Conservation (phyloP, 1,140 invertebrate species). For the Drosophila pallidifrons region DNA sequence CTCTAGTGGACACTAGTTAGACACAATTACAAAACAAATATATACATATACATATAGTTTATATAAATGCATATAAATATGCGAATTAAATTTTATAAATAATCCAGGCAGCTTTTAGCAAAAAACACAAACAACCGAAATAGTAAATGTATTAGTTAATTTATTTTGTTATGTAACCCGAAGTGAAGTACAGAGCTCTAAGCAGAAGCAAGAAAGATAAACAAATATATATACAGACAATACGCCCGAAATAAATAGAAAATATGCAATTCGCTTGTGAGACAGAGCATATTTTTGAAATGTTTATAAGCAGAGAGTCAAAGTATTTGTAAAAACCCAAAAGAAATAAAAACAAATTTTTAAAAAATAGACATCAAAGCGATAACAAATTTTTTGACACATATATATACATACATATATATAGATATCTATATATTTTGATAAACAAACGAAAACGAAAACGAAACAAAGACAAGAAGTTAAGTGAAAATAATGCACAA, state of each 20-base stretch:
- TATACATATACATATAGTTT: slow-evolving; percentile 42
- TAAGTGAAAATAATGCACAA: slow-evolving; percentile 57
- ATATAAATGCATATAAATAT: slow-evolving; percentile 41
- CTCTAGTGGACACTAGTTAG: slow-evolving; percentile 70
- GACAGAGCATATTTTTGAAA: slow-evolving; percentile 76
- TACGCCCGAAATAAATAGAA: slow-evolving; percentile 62
- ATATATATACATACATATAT: slow-evolving; percentile 46
- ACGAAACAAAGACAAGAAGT: slow-evolving; percentile 36
- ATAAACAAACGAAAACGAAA: slow-evolving; percentile 47
- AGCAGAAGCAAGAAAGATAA: slow-evolving; percentile 36
- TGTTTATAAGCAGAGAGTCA: slow-evolving; percentile 72
- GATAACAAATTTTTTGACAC: slow-evolving; percentile 71
- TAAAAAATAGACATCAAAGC: slow-evolving; percentile 76
- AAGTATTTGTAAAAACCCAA: slow-evolving; percentile 65
- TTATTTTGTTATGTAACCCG: slow-evolving; percentile 18
- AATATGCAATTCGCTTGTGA: slow-evolving; percentile 79
- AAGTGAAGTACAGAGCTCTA: slow-evolving; percentile 12
- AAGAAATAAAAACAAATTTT: slow-evolving; percentile 62
- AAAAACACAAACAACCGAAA: slow-evolving; percentile 34
- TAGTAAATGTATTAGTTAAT: slow-evolving; percentile 17
- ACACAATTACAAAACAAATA: slow-evolving; percentile 54
- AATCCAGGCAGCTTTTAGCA: slow-evolving; percentile 57
- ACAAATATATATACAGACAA: slow-evolving; percentile 74
- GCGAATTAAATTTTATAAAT: slow-evolving; percentile 48
- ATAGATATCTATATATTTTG: slow-evolving; percentile 71